Conservation (phyloP, 2,113 vertebrate species). For the Varanus salvator region DNA sequence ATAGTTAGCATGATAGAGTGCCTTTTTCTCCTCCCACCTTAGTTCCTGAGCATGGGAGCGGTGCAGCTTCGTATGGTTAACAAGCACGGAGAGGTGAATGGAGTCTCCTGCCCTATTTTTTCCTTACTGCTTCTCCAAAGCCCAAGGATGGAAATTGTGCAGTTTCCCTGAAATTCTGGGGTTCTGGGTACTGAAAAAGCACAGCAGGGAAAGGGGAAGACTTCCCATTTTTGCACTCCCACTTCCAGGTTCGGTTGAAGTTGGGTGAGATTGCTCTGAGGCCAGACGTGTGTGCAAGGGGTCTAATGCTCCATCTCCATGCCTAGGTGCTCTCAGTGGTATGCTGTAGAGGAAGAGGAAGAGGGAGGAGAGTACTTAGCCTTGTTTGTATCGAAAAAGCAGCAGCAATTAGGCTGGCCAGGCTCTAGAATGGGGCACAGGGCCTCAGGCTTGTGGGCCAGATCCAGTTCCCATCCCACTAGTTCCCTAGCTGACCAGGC, state of each 20-base stretch:
- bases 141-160: background rate
- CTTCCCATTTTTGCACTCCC: background rate
- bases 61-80: background rate
- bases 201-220: background rate
- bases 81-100: background rate
- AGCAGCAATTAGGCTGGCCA: no score
- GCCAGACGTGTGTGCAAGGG: no score
- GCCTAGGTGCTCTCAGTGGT: no score
- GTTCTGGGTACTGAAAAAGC: background rate
- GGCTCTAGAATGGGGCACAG: no score
- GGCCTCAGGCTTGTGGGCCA: no score
- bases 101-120: background rate
- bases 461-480: no score
- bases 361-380: no score
- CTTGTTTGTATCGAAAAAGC: no score
- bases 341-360: no score
- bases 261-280: background rate
- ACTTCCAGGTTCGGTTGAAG: background rate
- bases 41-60: background rate
- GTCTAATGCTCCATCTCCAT: no score
- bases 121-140: background rate
- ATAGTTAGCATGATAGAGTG: conserved; percentile 4
- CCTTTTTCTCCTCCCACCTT: background rate
- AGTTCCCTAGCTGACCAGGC: no score
- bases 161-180: background rate